These are phyloP conservation scores for Eptesicus fuscus DNA, from an alignment of 2,113 vertebrate species.

Conservation along the genomic window DNA sequence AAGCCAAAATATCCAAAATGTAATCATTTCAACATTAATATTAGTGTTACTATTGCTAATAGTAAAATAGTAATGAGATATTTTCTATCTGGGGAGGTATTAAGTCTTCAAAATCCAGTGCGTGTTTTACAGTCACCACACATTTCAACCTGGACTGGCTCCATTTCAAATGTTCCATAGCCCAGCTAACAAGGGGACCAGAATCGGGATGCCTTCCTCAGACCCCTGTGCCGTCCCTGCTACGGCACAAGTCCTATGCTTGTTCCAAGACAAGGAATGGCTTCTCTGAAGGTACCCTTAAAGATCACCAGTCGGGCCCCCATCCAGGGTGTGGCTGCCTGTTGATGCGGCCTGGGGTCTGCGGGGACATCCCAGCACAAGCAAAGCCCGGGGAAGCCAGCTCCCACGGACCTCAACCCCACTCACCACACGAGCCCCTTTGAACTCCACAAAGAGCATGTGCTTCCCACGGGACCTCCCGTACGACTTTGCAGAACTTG, in stretches of 20 bases:
- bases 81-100: not conserved
- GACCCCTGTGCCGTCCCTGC: not conserved
- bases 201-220: not conserved
- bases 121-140: not conserved
- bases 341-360: no score
- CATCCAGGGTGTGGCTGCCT: fast-evolving
- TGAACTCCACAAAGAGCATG: not conserved
- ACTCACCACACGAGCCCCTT: not conserved
- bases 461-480: not conserved
- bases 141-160: not conserved
- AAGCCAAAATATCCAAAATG: not conserved
- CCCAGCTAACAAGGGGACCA: not conserved
- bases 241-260: not conserved
- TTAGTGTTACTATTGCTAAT: not conserved
- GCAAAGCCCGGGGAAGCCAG: not conserved
- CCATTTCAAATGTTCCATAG: not conserved
- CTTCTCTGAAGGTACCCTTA: not conserved
- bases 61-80: not conserved
- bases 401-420: not conserved
- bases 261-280: not conserved
- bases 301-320: not conserved
- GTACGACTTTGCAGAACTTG: not conserved
- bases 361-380: not conserved
- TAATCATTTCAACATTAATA: not conserved
- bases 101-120: not conserved